phyloP scores from a whole-genome alignment of 2,113 vertebrate species.

The Struthidea cinerea region DNA sequence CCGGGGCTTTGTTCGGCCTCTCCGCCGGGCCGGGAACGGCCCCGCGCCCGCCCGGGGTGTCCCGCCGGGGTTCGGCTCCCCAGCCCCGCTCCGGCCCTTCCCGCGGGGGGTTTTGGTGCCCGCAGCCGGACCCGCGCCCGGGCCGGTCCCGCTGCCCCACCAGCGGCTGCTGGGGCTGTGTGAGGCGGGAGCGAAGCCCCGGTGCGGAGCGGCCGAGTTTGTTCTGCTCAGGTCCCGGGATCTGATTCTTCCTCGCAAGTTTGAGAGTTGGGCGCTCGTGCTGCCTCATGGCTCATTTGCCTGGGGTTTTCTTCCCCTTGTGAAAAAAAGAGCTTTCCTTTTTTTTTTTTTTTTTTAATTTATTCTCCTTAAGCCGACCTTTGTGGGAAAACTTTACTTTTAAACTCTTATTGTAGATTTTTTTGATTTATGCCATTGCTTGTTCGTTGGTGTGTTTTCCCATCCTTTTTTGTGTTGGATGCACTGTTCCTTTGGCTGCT shows the following conservation, averaged over 20 bases:
- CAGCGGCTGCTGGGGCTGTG: background rate
- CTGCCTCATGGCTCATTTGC: background rate
- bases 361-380: background rate
- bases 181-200: accelerated
- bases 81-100: background rate
- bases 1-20: background rate
- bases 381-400: background rate
- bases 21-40: background rate
- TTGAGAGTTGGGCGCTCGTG: accelerated
- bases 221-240: accelerated
- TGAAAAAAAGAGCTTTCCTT: background rate
- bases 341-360: background rate
- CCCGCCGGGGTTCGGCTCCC: background rate
- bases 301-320: background rate
- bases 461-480: background rate
- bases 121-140: background rate
- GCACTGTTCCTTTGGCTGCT: background rate
- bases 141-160: background rate
- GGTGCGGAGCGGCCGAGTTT: accelerated
- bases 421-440: background rate
- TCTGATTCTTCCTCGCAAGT: accelerated
- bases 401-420: background rate
- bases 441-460: background rate
- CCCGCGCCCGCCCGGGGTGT: background rate
- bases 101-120: no score